Evolutionary conservation across 2,888 invertebrate species (phyloP).

Genomic region (Hypena proboscidalis): DNA sequence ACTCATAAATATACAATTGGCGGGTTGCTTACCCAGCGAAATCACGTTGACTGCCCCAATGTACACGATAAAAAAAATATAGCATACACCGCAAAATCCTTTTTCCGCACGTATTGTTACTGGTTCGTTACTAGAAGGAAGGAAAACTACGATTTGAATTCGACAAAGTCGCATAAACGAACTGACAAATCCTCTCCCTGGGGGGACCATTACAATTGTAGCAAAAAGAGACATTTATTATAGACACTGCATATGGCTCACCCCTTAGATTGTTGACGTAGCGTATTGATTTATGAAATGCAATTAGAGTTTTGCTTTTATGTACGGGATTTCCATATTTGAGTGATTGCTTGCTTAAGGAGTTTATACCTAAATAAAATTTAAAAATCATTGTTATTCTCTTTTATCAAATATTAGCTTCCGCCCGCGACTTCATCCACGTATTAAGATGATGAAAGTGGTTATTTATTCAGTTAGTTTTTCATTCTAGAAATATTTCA

Average conservation of each 20-base stretch:
- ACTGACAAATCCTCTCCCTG: conserved; percentile 71
- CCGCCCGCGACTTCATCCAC: too few relatives aligned
- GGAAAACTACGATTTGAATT: conserved; percentile 78
- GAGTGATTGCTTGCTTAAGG: too few relatives aligned
- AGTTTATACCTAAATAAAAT: too few relatives aligned
- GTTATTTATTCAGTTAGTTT: too few relatives aligned
- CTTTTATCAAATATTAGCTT: too few relatives aligned
- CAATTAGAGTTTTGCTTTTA: conserved; percentile 19
- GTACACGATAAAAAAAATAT: conserved; percentile 67
- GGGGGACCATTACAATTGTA: conserved; percentile 67
- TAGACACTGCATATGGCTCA: conserved; percentile 51
- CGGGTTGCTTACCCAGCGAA: conserved; percentile 70
- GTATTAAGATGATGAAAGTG: too few relatives aligned
- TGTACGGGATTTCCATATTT: too few relatives aligned
- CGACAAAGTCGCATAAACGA: conserved; percentile 77
- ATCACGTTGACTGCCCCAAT: conserved; percentile 74
- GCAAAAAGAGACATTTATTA: conserved; percentile 55
- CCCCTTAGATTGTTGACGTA: conserved; percentile 32
- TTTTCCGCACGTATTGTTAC: conserved; percentile 80
- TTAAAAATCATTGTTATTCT: too few relatives aligned
- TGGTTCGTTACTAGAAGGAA: conserved; percentile 76
- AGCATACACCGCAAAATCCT: conserved; percentile 59
- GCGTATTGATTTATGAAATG: conserved; percentile 28
- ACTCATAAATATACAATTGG: conserved; percentile 84
- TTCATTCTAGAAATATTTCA: too few relatives aligned